phyloP scores from a whole-genome alignment of 64 coral and sea anemone genomes.

The Actinia equina region DNA sequence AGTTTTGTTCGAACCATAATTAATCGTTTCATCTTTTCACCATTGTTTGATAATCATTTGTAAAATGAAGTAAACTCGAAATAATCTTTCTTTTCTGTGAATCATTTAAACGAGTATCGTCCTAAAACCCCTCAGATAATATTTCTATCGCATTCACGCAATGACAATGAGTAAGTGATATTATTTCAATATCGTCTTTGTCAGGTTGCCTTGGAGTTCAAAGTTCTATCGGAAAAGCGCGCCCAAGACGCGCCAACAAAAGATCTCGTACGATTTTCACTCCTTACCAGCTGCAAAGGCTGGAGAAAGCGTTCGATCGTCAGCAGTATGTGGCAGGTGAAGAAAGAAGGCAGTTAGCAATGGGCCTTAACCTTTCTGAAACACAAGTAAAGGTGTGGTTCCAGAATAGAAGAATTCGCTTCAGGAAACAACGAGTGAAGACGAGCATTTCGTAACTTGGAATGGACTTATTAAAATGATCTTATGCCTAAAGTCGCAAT shows the following conservation, averaged over 20 bases:
- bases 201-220: conserved; percentile 7
- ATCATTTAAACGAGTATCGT: too few relatives aligned
- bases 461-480: too few relatives aligned
- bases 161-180: background rate
- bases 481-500: too few relatives aligned
- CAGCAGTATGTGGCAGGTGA: conserved; percentile 64
- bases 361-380: conserved; percentile 33
- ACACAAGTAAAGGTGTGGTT: conserved; percentile 70
- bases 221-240: conserved; percentile 10
- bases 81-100: background rate
- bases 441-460: background rate
- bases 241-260: conserved; percentile 8
- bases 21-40: background rate
- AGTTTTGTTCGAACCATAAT: too few relatives aligned
- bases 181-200: background rate
- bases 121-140: too few relatives aligned
- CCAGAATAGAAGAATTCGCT: conserved; percentile 54
- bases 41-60: background rate
- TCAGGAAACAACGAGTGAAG: conserved; percentile 38
- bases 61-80: background rate
- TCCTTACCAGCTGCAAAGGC: conserved; percentile 40
- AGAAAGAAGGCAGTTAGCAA: conserved; percentile 34
- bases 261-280: conserved; percentile 57
- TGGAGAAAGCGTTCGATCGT: conserved; percentile 40
- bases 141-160: background rate